Base-by-base conservation (phyloP, 2,888 invertebrate species). In the Syrphus vitripennis region DNA sequence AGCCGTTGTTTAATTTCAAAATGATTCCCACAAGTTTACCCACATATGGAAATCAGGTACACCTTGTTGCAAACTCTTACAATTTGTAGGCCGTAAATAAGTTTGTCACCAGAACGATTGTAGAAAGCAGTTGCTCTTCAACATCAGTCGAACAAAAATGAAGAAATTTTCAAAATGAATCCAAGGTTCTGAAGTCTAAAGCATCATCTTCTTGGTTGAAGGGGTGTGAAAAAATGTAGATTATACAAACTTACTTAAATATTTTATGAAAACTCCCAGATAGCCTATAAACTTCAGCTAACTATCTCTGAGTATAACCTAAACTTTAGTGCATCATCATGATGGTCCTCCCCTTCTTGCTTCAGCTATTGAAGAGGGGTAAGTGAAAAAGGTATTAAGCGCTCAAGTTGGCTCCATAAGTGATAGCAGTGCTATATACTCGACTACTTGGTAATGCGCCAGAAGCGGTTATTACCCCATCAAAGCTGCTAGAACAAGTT, bases 401-500 rank as follows among this genome's bases (percentile, higher is more conserved):
- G 77, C 78, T 86, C 72, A 86, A 86, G 82, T 86, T 86, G 78
- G 72, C 63, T 82, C 74, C 74, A 77, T 81, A 86, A 86, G 76
- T 77, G 81, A 86, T 86, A 82, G 86, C 34, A 77, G 53, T 65
- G 72, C 55, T 55, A 29, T 48, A 45, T 59, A 37, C 57, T 86
- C 50, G 50, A 34, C n/a, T 67, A n/a, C n/a, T n/a, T n/a, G 86
- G 86, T 82, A 86, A 86, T 82, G 77, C 82, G 86, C 82, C 82
- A 82, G 82, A 82, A 86, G 86, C 86, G 77, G 86, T 86, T 86
- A 86, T 86, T 86, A 86, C 86, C 77, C 82, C 82, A 82, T 78
- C 74, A 82, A 70, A 77, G 61, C 77, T 55, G 80, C 34, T 29
- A 10, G 59, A 37, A 55, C 70, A 80, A 55, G 71, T 50, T 65